phyloP scores from a whole-genome alignment of 2,888 invertebrate species.

The Cristatella mucedo region DNA sequence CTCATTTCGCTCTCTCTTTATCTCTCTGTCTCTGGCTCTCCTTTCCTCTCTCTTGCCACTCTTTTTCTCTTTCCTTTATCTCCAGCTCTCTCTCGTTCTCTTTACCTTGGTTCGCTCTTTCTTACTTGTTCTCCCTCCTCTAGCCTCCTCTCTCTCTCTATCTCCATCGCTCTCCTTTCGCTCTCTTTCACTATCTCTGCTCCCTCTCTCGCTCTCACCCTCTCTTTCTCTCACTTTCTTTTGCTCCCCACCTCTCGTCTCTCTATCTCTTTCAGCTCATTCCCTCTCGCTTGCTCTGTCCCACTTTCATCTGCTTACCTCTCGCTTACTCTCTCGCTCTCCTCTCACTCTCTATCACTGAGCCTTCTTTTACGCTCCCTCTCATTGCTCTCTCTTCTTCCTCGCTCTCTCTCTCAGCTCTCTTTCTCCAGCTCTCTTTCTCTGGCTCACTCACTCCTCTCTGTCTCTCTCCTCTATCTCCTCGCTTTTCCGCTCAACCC shows the following conservation, averaged over 20 bases:
- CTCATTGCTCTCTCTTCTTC: not conserved
- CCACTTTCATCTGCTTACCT: not conserved
- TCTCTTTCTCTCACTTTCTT: not conserved
- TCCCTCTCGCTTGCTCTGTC: not conserved
- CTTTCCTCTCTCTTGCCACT: not conserved
- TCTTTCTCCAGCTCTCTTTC: not conserved
- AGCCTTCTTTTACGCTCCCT: not conserved
- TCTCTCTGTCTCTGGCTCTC: too few relatives aligned
- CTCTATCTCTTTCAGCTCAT: not conserved
- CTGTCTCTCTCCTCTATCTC: too few relatives aligned
- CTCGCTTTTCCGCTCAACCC: not conserved
- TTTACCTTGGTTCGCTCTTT: not conserved
- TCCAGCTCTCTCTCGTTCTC: conserved; percentile 4
- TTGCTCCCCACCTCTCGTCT: too few relatives aligned
- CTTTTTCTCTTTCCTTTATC: not conserved
- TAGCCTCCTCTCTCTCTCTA: not conserved
- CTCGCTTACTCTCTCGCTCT: not conserved
- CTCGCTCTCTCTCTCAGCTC: not conserved
- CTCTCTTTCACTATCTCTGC: conserved; percentile 1
- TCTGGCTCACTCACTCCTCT: not conserved
- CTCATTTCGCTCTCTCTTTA: too few relatives aligned
- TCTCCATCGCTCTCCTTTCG: too few relatives aligned
- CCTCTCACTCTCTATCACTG: not conserved
- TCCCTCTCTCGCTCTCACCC: not conserved
- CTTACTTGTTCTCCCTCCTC: not conserved